Conservation (phyloP, 1,140 invertebrate species). For the Pogonomyrmex californicus region DNA sequence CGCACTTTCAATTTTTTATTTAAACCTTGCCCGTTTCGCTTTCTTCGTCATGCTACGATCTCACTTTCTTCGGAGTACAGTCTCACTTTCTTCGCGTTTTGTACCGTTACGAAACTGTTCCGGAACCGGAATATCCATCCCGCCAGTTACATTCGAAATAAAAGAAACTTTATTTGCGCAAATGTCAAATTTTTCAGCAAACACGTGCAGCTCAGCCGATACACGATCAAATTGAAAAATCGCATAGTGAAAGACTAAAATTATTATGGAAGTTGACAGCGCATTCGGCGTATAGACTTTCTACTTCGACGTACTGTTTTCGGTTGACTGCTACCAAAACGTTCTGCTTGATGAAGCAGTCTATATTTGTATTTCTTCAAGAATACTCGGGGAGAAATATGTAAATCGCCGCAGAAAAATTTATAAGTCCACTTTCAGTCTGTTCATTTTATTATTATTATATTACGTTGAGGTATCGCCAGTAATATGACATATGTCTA, state of each 20-base stretch:
- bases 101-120: slow-evolving; percentile 37
- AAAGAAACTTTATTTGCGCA: background rate
- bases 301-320: background rate
- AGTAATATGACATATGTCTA: background rate
- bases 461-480: background rate
- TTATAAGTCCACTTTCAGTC: background rate
- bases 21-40: slow-evolving; percentile 13
- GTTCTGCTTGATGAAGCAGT: background rate
- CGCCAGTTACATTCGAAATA: slow-evolving; percentile 4
- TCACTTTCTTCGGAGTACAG: slow-evolving; percentile 53
- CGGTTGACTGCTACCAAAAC: background rate
- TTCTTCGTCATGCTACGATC: slow-evolving; percentile 15
- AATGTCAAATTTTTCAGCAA: background rate
- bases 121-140: slow-evolving; percentile 3
- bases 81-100: slow-evolving; percentile 64
- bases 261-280: background rate
- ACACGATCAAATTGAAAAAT: background rate
- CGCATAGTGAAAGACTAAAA: background rate
- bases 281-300: slow-evolving; percentile 1
- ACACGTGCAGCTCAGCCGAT: background rate
- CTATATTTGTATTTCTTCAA: background rate
- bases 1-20: slow-evolving; percentile 26
- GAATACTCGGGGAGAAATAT: background rate
- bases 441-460: background rate
- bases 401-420: background rate